A percentile compares a stretch with the other conserved stretches of the same genome.
Conservation (phyloP, 2,888 invertebrate species). For the Melinaea marsaeus region DNA sequence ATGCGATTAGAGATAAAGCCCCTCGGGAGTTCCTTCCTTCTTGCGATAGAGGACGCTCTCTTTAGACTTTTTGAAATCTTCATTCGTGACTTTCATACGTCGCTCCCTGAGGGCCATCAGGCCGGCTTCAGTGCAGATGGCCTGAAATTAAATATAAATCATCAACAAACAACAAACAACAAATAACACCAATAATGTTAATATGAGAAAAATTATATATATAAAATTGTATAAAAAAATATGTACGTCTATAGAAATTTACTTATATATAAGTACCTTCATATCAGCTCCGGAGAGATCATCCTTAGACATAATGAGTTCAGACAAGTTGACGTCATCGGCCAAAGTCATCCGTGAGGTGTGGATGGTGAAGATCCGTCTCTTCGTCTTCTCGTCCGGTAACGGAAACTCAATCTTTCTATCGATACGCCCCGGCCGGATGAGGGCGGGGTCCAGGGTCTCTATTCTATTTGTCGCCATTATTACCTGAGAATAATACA, state of each 20-base stretch:
- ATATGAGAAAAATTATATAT: too few relatives aligned
- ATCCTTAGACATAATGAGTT: conserved; percentile 99
- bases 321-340: conserved; percentile 96
- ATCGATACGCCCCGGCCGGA: conserved; percentile 99
- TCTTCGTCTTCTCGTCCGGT: conserved; percentile 99
- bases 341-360: conserved; percentile 99
- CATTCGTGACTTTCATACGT: conserved; percentile 99
- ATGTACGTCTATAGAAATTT: too few relatives aligned
- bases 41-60: conserved; percentile 99
- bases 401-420: conserved; percentile 99
- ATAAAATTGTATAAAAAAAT: too few relatives aligned
- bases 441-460: conserved; percentile 98
- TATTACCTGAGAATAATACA: conserved; percentile 81
- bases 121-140: conserved; percentile 99
- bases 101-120: conserved; percentile 98
- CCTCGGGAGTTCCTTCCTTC: conserved; percentile 99
- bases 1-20: conserved; percentile 91
- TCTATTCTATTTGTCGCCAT: conserved; percentile 99
- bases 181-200: not conserved
- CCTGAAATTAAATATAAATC: conserved; percentile 73
- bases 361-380: conserved; percentile 98
- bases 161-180: not conserved
- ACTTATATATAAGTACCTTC: conserved; percentile 75
- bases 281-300: conserved; percentile 98
- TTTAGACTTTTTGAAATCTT: conserved; percentile 99